Evolutionary conservation across 2,113 vertebrate species (phyloP), one percentile per base, ranked within the genome.

Genomic region (Lycaon pictus): DNA sequence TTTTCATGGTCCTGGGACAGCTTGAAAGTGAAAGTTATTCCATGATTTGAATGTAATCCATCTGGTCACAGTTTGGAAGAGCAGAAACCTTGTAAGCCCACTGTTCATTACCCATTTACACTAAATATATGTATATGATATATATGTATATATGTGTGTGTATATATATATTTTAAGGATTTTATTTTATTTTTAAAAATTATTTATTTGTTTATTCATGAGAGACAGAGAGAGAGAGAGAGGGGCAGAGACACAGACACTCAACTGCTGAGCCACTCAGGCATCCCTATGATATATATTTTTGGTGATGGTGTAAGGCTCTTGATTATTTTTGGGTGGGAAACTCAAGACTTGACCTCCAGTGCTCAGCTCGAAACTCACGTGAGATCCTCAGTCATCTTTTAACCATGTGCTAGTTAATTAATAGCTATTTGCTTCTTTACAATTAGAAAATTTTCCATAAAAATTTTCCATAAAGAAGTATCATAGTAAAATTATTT

Each of bases 401-500:
- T 88, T 85, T 37, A 94, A 69, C 15, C 7, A 72, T 13, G 15
- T 56, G 25, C 71, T 91, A 29, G 1, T 69, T 94, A 35, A 88
- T 69, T 94, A 35, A 88, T 83, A 65, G n/a, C 29, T 90, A 15
- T 90, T 79, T 88, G 43, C 60, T 83, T 1, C 43, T 84, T 95
- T 63, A 81, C 7, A 92, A 81, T 71, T 43, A 88, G 65, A 91
- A 58, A 58, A 43, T 88, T 92, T 94, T 85, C 83, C n/a, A 87
- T 55, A 25, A 74, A 71, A 48, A 13, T 80, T 93, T 77, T n/a
- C n/a, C n/a, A n/a, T n/a, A n/a, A 56, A 79, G 62, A 84, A 62
- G 43, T 90, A 23, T 11, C 65, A 92, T 77, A 90, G 20, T 85
- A 74, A 91, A 93, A 72, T 82, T 19, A 95, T 81, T 86, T 95